Base-by-base conservation (phyloP, 1,140 invertebrate species). In the Hylaeus anthracinus region DNA sequence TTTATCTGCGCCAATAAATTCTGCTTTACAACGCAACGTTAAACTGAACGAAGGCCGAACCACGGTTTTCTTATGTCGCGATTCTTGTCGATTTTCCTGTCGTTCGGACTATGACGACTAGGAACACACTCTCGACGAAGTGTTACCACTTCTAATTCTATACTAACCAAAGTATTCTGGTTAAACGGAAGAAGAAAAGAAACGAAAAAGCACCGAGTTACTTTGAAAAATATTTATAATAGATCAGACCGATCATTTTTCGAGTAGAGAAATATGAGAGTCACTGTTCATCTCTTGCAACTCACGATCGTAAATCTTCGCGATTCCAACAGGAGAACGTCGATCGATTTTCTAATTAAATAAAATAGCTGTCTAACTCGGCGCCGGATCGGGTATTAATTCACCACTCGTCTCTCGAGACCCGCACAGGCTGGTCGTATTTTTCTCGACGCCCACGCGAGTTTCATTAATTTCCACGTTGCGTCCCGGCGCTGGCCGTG, bases 401-500 rank as follows among this genome's bases (percentile, higher is more conserved):
- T 51, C 43, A 51, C 37, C 43, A 3, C 65, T 43, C 48, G 63
- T 60, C 60, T 5, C 37, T 0, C 43, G 26, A 45, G 15, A 71
- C 37, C 37, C 45, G 10, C 9, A 51, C 51, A 26, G 26, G 51
- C 10, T 14, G 43, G 3, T 9, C 8, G 5, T 0, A 65, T 51
- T 73, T 73, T 73, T 73, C 8, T 1, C 37, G n/a, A 45, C 77
- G 77, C 77, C 77, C 45, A 71, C 66, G 66, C 56, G 37, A 15
- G 39, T 72, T 82, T 72, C 74, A 81, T 81, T 78, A 82, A 82
- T 82, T 71, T 63, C 5, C 60, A 37, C 14, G 63, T 6, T 1
- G 55, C 41, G 26, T 60, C 12, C 8, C 8, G 9, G 39, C 45
- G 8, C 45, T 48, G 8, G 45, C 5, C 45, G 45, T 8, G 45